Evolutionary conservation across 2,113 vertebrate species (phyloP), one percentile per base, ranked within the genome.

Genomic region (Perca flavescens): DNA sequence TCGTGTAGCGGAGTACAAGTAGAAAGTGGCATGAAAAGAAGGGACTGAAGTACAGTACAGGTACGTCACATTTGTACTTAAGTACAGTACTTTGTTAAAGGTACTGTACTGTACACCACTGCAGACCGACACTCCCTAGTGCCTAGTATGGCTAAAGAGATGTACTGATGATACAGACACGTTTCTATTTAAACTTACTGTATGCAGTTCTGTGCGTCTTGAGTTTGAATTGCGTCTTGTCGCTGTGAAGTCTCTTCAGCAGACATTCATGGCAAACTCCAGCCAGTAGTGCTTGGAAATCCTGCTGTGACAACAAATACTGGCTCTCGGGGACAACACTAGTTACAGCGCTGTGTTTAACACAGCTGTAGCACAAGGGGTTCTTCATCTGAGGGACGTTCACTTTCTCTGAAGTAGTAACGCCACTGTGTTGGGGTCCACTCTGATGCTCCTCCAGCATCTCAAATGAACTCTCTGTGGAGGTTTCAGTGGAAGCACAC

Each of bases 211-310:
- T 86, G 73, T 96, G 90, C 2, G 87, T 74, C 25, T 86, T 87
- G 1, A 95, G 77, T 86, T 95, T 93, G 81, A 99, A 97, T 25
- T 94, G 54, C 13, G 91, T 96, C 0, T 94, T 94, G 9, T 94
- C 84, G 58, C 78, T 88, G 57, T 91, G 80, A 15, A 99, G 77
- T 73, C 97, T 95, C 63, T 85, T 90, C 63, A 96, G 77, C 21
- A 99, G 94, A 95, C 98, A 99, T 0, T 90, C 68, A 3, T 96
- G 95, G 21, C 94, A 96, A 62, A 97, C 96, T 12, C 97, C 97
- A 7, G 96, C 95, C 67, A 99, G 88, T 0, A 99, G 95, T 12
- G 93, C 93, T 56, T 69, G 73, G 85, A 97, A 96, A 87, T 99
- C 97, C 1, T 91, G 84, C 2, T 93, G 90, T 7, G 89, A 92